Percentiles rank a stretch among this genome's conserved stretches.
phyloP scores from a whole-genome alignment of 53 echinoderm and acorn worm species.

The Mesocentrotus franciscanus region DNA sequence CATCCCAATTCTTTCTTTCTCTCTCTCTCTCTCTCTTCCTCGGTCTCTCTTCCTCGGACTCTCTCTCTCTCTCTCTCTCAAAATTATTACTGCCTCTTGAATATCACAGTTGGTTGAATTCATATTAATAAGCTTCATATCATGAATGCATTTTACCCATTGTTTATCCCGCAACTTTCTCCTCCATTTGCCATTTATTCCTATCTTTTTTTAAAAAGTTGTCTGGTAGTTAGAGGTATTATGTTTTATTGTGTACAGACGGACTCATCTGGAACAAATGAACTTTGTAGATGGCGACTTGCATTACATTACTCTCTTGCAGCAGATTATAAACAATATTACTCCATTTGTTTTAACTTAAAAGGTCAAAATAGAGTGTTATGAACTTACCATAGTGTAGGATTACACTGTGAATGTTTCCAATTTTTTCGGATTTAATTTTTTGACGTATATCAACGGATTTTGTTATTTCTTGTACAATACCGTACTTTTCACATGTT shows the following conservation, averaged over 20 bases:
- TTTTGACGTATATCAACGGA: neutral
- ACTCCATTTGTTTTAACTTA: neutral
- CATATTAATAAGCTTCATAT: neutral
- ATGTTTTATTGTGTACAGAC: neutral
- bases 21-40: neutral
- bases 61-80: neutral
- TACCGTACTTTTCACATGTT: neutral
- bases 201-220: neutral
- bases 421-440: neutral
- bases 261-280: neutral
- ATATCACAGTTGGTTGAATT: neutral
- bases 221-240: neutral
- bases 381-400: neutral
- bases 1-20: too few species aligned
- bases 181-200: neutral
- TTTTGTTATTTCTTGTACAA: neutral
- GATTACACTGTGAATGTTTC: neutral
- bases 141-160: neutral
- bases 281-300: neutral
- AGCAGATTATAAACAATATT: neutral
- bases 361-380: slow-evolving; percentile 37
- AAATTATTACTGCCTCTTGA: neutral
- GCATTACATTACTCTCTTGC: neutral
- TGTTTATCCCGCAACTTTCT: neutral
- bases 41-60: neutral